phyloP scores from a whole-genome alignment of 2,797 vertebrate species.

The Labroides dimidiatus region DNA sequence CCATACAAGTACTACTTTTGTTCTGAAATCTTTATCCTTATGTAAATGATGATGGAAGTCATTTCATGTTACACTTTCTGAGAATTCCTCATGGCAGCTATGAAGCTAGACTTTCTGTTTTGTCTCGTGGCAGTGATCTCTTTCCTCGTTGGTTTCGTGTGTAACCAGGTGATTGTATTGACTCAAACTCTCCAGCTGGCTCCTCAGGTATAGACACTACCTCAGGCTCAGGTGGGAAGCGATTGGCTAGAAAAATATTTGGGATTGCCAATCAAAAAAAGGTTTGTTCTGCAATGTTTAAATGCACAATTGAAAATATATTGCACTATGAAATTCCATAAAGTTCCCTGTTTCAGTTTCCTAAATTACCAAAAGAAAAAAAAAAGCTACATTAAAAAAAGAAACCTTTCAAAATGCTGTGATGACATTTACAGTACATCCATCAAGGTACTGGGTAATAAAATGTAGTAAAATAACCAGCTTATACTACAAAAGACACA shows the following conservation, averaged over 20 bases:
- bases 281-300: conserved; percentile 80
- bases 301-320: conserved; percentile 80
- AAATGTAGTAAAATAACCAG: conserved; percentile 80
- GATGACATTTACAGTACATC: conserved; percentile 70
- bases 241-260: conserved; percentile 91
- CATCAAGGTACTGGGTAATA: conserved; percentile 84
- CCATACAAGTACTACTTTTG: conserved; percentile 71
- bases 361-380: conserved; percentile 33
- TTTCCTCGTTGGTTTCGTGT: conserved; percentile 89
- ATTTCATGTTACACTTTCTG: conserved; percentile 62
- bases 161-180: conserved; percentile 83
- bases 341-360: conserved; percentile 61
- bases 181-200: conserved; percentile 90
- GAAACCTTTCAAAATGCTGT: conserved; percentile 38
- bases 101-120: conserved; percentile 81
- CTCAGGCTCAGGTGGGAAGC: conserved; percentile 91
- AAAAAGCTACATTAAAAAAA: conserved; percentile 30
- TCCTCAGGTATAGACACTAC: conserved; percentile 93
- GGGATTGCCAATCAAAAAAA: conserved; percentile 92
- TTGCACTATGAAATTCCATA: conserved; percentile 67
- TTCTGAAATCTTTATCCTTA: conserved; percentile 59
- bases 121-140: conserved; percentile 87
- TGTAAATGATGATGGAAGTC: conserved; percentile 55
- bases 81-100: conserved; percentile 73
- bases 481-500: conserved; percentile 66